Percentiles rank a stretch among this genome's conserved stretches.
These are phyloP conservation scores for Agrochola lychnidis DNA, from an alignment of 2,888 invertebrate species.

Conservation along the genomic window DNA sequence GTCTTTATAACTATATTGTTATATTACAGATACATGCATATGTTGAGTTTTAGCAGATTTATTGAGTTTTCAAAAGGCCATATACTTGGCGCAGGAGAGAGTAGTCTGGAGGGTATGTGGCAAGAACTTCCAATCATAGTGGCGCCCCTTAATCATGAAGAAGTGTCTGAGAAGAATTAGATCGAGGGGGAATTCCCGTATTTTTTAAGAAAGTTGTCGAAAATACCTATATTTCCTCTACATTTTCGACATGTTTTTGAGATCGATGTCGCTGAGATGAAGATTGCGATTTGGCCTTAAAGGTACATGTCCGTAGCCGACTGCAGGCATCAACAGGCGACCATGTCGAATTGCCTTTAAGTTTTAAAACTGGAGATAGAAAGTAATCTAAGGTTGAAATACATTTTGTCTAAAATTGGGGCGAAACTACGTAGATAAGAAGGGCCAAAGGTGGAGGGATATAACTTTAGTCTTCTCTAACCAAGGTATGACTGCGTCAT, in stretches of 20 bases:
- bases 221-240: too few species aligned
- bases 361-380: neutral
- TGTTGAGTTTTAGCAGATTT: neutral
- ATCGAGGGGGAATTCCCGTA: neutral
- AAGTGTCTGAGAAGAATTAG: neutral
- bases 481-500: neutral
- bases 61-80: neutral
- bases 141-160: neutral
- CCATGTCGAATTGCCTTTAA: neutral
- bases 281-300: neutral
- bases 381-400: neutral
- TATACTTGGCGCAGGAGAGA: neutral
- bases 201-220: neutral
- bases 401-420: neutral
- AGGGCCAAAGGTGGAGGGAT: slow-evolving; percentile 6
- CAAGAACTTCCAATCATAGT: neutral
- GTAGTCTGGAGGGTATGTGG: neutral
- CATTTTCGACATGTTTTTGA: too few species aligned
- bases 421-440: slow-evolving; percentile 1
- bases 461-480: neutral
- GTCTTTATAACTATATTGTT: neutral
- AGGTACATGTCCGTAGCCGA: too few species aligned
- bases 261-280: too few species aligned
- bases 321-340: too few species aligned
- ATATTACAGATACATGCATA: neutral